Percentiles rank a stretch among this genome's conserved stretches.
Conservation (phyloP, 1,140 invertebrate species). For the Papilio polyxenes region DNA sequence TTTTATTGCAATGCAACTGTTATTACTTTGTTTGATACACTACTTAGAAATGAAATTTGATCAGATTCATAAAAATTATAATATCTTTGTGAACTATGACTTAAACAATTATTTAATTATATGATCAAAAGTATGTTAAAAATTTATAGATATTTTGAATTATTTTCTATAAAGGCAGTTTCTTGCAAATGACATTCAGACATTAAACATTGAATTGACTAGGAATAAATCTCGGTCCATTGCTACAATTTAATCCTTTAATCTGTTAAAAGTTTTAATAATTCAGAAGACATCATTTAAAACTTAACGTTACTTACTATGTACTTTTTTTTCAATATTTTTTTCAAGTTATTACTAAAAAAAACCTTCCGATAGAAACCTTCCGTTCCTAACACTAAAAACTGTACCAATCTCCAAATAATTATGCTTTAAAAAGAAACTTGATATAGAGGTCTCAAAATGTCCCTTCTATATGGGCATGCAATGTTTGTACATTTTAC, state of each 20-base stretch:
- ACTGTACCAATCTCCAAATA: background rate
- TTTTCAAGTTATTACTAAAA: background rate
- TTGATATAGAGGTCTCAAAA: slow-evolving; percentile 45
- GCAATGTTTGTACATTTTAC: slow-evolving; percentile 42
- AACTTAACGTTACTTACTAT: too few species aligned
- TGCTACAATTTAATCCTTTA: too few species aligned
- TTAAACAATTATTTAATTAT: too few species aligned
- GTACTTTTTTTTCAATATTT: too few species aligned
- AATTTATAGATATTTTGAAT: too few species aligned
- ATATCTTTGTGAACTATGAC: background rate
- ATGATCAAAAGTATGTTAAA: too few species aligned
- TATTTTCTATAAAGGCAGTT: too few species aligned
- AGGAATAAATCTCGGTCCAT: too few species aligned
- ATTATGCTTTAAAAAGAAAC: slow-evolving; percentile 1
- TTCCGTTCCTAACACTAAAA: background rate
- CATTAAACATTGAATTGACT: too few species aligned
- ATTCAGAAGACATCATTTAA: too few species aligned
- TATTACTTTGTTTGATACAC: background rate
- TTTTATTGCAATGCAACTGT: slow-evolving; percentile 19
- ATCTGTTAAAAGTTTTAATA: too few species aligned
- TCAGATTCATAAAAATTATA: background rate
- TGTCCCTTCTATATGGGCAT: slow-evolving; percentile 50
- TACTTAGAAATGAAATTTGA: background rate
- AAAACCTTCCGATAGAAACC: background rate
- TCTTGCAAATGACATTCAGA: too few species aligned